phyloP scores from a whole-genome alignment of 2,797 vertebrate species.

The Mallotus villosus region DNA sequence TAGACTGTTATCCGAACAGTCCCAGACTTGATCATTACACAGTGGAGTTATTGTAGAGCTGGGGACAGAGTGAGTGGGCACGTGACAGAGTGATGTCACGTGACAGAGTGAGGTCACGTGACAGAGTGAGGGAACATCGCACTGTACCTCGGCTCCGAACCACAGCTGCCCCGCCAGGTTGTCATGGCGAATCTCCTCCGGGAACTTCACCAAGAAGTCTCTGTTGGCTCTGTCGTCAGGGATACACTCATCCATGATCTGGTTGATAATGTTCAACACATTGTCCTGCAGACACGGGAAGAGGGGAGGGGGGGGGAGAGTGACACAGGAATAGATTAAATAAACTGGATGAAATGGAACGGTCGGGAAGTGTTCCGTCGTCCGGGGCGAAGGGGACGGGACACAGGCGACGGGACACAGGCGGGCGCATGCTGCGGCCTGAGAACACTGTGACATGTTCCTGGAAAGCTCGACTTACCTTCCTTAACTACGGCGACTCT shows the following conservation, averaged over 20 bases:
- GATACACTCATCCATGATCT: conserved; percentile 99
- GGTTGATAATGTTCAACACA: conserved; percentile 94
- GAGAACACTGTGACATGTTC: neutral
- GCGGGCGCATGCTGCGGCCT: no score
- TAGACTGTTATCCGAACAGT: neutral
- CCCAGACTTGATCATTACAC: neutral
- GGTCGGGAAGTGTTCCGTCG: neutral
- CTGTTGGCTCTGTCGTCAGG: conserved; percentile 90
- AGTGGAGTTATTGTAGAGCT: neutral
- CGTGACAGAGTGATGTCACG: no score
- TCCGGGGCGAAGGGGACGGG: neutral
- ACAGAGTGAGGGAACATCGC: conserved; percentile 39
- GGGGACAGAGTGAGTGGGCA: no score
- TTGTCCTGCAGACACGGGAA: conserved; percentile 82
- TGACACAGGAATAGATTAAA: conserved; percentile 44
- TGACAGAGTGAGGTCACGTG: no score
- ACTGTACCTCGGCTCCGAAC: conserved; percentile 94
- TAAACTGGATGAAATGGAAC: conserved; percentile 29
- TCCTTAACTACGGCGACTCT: neutral
- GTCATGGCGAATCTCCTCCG: conserved; percentile 98
- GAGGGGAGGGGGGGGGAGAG: conserved; percentile 15
- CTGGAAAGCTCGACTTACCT: conserved; percentile 13
- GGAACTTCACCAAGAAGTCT: conserved; percentile 97
- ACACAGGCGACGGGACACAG: no score
- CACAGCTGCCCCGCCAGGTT: conserved; percentile 97